Evolutionary conservation across 2,797 vertebrate species (phyloP).

Genomic region (Sphenopsis melanotis): DNA sequence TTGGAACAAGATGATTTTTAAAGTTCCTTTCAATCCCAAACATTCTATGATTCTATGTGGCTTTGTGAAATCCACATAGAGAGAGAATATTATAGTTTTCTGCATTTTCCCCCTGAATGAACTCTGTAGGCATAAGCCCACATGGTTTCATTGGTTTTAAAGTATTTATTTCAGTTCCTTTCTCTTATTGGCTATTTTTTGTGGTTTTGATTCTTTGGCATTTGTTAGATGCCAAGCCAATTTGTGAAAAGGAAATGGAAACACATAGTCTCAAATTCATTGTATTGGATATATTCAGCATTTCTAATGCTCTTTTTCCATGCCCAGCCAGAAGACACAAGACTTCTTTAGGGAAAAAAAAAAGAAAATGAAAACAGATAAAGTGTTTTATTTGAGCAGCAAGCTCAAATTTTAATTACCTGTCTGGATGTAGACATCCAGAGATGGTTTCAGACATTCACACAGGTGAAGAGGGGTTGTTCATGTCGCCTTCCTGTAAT

Average conservation of each 20-base stretch:
- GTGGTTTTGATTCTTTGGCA: background rate
- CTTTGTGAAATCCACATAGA: background rate
- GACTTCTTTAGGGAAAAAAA: background rate
- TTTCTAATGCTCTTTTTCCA: background rate
- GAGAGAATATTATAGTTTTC: background rate
- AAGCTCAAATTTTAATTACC: background rate
- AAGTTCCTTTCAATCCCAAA: background rate
- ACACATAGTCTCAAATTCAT: background rate
- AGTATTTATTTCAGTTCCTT: background rate
- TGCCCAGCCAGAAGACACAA: background rate
- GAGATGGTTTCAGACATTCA: background rate
- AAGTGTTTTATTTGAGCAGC: background rate
- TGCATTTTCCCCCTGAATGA: background rate
- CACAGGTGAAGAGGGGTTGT: background rate
- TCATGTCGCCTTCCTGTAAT: background rate
- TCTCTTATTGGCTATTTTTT: background rate
- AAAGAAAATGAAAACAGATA: rapidly evolving
- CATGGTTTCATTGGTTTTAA: background rate
- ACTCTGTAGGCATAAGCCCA: background rate
- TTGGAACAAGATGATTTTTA: background rate
- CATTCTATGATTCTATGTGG: background rate
- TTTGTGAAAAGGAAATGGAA: background rate
- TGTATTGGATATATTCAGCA: background rate
- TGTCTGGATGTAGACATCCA: background rate
- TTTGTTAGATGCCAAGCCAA: background rate